phyloP scores from a whole-genome alignment of 2,888 invertebrate species.

The Bombylius major region DNA sequence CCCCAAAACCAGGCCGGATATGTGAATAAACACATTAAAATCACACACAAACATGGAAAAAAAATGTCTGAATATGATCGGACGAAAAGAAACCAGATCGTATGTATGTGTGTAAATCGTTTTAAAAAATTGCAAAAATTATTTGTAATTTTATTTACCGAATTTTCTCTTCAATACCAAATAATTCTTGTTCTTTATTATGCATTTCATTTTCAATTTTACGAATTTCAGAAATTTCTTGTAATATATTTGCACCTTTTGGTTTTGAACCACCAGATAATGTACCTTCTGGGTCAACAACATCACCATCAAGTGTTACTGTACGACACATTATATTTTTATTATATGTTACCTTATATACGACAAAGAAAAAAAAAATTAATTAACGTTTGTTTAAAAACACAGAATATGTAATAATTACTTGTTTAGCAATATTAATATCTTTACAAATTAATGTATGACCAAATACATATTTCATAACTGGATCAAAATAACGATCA shows the following conservation, averaged over 20 bases:
- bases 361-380: not conserved
- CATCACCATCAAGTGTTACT: constrained; percentile 87
- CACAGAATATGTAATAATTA: constrained; percentile 11
- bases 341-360: constrained; percentile 57
- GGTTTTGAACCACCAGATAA: constrained; percentile 72
- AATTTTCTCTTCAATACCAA: not conserved
- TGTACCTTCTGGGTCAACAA: constrained; percentile 80
- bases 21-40: no score
- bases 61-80: no score
- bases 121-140: no score
- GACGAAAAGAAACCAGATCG: no score
- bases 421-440: constrained; percentile 60
- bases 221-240: constrained; percentile 45
- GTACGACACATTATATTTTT: constrained; percentile 50
- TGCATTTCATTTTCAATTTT: constrained; percentile 36
- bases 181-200: constrained; percentile 31
- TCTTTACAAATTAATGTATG: constrained; percentile 70
- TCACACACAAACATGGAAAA: no score
- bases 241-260: constrained; percentile 45
- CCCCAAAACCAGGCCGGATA: no score
- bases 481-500: constrained; percentile 49
- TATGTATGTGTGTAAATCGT: no score
- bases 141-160: not conserved
- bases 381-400: not conserved
- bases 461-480: constrained; percentile 85